These are phyloP conservation scores for Loripinus fragilis DNA, from an alignment of 2,888 invertebrate genomes.

Conservation along the genomic window DNA sequence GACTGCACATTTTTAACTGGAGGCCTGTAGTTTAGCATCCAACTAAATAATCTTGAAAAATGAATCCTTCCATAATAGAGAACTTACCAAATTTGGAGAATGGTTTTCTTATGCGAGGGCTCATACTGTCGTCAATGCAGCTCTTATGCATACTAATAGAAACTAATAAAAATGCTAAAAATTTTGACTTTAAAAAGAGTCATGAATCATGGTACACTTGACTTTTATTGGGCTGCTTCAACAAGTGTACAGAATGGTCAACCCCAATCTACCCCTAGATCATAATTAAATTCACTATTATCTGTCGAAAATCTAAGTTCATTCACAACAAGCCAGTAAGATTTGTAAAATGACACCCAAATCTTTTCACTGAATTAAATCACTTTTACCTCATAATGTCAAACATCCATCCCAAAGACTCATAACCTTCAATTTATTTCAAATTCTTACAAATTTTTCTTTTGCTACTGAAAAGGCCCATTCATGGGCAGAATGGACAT, in stretches of 20 bases:
- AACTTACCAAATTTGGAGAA: too few relatives aligned
- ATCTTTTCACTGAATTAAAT: constrained; percentile 13
- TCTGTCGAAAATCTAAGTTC: constrained; percentile 12
- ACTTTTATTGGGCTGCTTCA: too few relatives aligned
- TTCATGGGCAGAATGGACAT: neutral
- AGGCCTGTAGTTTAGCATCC: too few relatives aligned
- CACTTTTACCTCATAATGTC: constrained; percentile 25
- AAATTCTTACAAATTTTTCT: constrained; percentile 20
- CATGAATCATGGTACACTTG: too few relatives aligned
- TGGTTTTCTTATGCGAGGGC: too few relatives aligned
- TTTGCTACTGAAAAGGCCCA: neutral
- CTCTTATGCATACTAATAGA: too few relatives aligned
- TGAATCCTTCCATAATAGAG: too few relatives aligned
- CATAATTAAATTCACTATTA: constrained; percentile 9
- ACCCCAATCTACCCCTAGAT: constrained; percentile 1
- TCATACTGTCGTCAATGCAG: too few relatives aligned
- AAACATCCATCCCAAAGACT: constrained; percentile 14
- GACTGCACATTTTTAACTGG: too few relatives aligned
- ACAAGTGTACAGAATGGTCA: constrained; percentile 13
- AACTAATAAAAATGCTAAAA: too few relatives aligned
- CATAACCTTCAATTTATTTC: constrained; percentile 21
- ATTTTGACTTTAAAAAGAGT: too few relatives aligned
- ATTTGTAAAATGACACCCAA: constrained; percentile 11
- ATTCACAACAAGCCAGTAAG: neutral
- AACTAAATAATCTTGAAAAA: too few relatives aligned